These are phyloP conservation scores for Neuroterus valhalla DNA, from an alignment of 1,140 invertebrate genomes.

Conservation along the genomic window DNA sequence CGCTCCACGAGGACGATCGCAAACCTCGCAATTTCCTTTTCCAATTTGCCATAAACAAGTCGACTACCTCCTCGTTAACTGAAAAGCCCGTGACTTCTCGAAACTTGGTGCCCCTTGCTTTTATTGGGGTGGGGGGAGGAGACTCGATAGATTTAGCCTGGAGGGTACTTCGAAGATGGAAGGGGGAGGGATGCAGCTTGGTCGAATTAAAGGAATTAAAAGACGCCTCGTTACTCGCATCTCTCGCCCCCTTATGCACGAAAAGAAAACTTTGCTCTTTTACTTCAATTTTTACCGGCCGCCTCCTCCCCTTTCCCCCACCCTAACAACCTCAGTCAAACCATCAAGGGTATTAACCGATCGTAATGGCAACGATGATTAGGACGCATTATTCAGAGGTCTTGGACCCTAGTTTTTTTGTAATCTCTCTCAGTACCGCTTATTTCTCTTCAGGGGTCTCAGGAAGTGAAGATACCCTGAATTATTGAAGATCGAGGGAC, in stretches of 20 bases:
- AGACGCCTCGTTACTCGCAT: conserved; percentile 70
- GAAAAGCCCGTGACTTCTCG: conserved; percentile 62
- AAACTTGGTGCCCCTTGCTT: conserved; percentile 41
- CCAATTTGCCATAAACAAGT: conserved; percentile 76
- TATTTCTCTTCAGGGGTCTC: conserved; percentile 44
- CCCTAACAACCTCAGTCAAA: conserved; percentile 38
- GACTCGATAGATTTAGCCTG: conserved; percentile 11
- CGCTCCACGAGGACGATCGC: conserved; percentile 40
- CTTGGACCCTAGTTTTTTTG: conserved; percentile 54
- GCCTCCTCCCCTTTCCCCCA: background rate
- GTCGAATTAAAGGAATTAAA: conserved; percentile 72
- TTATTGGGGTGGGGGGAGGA: conserved; percentile 28
- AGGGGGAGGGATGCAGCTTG: conserved; percentile 59
- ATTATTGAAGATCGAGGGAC: conserved; percentile 67
- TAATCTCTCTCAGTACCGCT: conserved; percentile 41
- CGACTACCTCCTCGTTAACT: conserved; percentile 69
- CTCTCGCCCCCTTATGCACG: conserved; percentile 49
- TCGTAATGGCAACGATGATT: conserved; percentile 69
- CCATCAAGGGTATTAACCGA: conserved; percentile 51
- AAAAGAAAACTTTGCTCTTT: conserved; percentile 56
- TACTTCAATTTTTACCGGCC: conserved; percentile 42
- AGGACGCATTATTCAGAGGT: conserved; percentile 68
- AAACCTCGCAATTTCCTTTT: conserved; percentile 73
- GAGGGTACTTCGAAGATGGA: conserved; percentile 45
- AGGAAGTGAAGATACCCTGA: conserved; percentile 59